Base-by-base conservation (phyloP, 1,140 invertebrate species). In the Tetramorium simillimum region DNA sequence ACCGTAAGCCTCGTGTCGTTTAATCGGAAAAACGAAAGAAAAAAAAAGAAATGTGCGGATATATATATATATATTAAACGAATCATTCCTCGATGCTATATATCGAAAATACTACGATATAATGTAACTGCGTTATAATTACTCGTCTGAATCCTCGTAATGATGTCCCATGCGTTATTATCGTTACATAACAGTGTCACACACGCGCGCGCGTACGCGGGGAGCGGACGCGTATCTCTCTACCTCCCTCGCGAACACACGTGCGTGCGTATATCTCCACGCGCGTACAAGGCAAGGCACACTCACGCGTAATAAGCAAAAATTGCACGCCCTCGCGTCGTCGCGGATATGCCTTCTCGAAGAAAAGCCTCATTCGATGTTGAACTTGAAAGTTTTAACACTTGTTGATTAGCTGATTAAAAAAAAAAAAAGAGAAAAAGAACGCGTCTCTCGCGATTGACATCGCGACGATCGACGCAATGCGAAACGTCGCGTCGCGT, bases 331-430 rank as follows among this genome's bases (percentile, higher is more conserved):
- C 89, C 92, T 92, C 91, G 93, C 77, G 77, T 93, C 92, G 92
- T 94, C 91, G 92, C 92, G 92, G 90, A 94, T 24, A 81, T 93
- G 94, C 94, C 94, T 95, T 95, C 92, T 94, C 89, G 93, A 93
- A 92, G 92, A 94, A 91, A 81, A 95, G 94, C 93, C 93, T 95
- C 94, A 94, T 94, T 95, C 91, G 93, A 94, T 95, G 94, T 95
- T 95, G 94, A 94, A 94, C 92, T 95, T 95, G 91, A 94, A 95
- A 95, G 94, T 95, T 95, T 95, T 94, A 95, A 95, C 92, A 93
- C 91, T 93, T 95, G 94, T 95, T 95, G 92, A 94, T 95, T 95
- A 93, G 93, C 93, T 94, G 91, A 91, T 92, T 90, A 91, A 65
- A 81, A 70, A 37, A 70, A 70, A 67, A 14, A 62, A 37, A 33